phyloP scores from a whole-genome alignment of 2,888 invertebrate genomes.

The Aromia moschata region DNA sequence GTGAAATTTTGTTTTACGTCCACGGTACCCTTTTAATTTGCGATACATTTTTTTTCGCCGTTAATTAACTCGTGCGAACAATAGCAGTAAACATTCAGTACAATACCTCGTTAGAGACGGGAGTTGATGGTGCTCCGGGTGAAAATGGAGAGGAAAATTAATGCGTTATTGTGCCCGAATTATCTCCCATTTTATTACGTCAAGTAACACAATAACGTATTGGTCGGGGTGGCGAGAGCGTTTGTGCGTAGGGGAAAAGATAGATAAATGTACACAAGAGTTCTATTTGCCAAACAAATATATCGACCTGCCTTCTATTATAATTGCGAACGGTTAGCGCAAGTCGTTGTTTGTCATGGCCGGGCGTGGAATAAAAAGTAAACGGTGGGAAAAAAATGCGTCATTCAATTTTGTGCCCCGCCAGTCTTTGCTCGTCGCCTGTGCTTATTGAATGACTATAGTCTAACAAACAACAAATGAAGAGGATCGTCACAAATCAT shows the following conservation, averaged over 20 bases:
- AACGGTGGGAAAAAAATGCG: neutral
- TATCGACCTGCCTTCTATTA: constrained; percentile 1
- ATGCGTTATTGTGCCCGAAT: constrained; percentile 5
- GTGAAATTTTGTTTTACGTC: too few relatives aligned
- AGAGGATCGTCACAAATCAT: too few relatives aligned
- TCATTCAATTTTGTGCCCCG: neutral
- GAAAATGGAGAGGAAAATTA: constrained; percentile 14
- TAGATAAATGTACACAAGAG: constrained; percentile 14
- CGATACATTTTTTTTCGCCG: too few relatives aligned
- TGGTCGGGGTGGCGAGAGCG: neutral
- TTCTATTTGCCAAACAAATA: constrained; percentile 11
- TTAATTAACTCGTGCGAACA: too few relatives aligned
- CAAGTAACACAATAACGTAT: constrained; percentile 7
- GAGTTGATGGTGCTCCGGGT: neutral
- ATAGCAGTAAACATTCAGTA: neutral
- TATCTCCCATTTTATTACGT: constrained; percentile 4
- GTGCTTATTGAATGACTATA: neutral
- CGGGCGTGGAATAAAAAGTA: neutral
- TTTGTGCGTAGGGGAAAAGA: constrained; percentile 1
- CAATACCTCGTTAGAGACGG: neutral
- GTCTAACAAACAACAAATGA: too few relatives aligned
- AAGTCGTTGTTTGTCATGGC: neutral
- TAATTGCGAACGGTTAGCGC: neutral
- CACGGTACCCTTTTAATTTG: too few relatives aligned
- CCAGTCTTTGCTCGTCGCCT: neutral